Evolutionary conservation across 1,140 invertebrate genomes (phyloP), one percentile per base, ranked within the genome.

Genomic region (Drosophila bocqueti): DNA sequence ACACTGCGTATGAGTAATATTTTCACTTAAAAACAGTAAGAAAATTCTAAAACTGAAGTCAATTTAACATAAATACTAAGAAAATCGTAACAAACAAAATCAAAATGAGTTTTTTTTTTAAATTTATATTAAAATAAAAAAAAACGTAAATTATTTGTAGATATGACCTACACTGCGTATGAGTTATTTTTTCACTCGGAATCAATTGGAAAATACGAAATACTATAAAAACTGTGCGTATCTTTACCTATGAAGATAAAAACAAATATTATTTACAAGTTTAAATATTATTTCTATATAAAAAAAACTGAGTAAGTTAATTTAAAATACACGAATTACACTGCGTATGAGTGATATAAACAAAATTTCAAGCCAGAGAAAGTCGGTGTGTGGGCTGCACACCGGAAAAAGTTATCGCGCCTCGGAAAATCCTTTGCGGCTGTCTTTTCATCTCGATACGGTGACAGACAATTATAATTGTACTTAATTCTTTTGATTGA

Each of bases 391-490:
- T 45, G 7, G 46, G 26, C 18, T 45, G 49, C 26, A 18, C 26
- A 36, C 24, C 16, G 40, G 13, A 38, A 76, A 49, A 52, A 45
- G 72, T 45, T 58, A 42, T 45, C 40, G 45, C 34, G 38, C 38
- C 54, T 66, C 46, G 18, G 72, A 38, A 76, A 76, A 76, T 76
- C 72, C 60, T 73, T 50, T 43, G 72, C 61, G 73, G 61, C 61
- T 29, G 54, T 45, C 50, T 50, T 76, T 76, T 68, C 73, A 78
- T 78, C 65, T 71, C 40, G 76, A 78, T 78, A 78, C 58, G 75
- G 65, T 78, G 76, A 78, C 75, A 78, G 75, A 78, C 75, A 78
- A 78, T 78, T 78, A 78, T 78, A 78, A 78, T 78, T 78, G 76
- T 78, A 78, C 71, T 78, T 78, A 78, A 78, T 78, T 71, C 75